Base-by-base conservation (phyloP, 2,797 vertebrate genomes). In the Phylloscopus collybita region DNA sequence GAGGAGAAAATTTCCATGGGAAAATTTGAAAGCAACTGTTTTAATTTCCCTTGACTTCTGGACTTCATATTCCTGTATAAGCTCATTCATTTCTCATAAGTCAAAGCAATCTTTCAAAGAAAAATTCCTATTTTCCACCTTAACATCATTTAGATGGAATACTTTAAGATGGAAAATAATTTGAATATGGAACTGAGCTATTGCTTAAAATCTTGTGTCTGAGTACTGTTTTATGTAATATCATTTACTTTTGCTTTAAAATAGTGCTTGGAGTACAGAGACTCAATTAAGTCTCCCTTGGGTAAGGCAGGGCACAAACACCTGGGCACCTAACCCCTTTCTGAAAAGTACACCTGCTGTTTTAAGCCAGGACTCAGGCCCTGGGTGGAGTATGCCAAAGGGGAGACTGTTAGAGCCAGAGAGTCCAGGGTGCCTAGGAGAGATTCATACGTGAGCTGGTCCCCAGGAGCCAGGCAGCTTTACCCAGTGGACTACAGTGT, bases 331-430 rank as follows among this genome's bases (percentile, higher is more conserved):
- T 78, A 94, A 59, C 29, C 36, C 71, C 34, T 51, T 94, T 86
- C 80, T 69, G 78, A 45, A 51, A 85, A 80, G 83, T 60, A 87
- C 75, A 62, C 69, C 19, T 87, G 42, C 71, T 95, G 62, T 95
- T 95, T 96, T 85, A 87, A 89, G 88, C 73, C 12, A 8, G 74
- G 57, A 83, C 74, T 93, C 78, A 93, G 78, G 13, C 20, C 22
- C n/a, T 32, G 78, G 74, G 50, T 85, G 65, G 69, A 83, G n/a
- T 2, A 1, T 16, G 44, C 21, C 40, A 66, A 80, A 71, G 10
- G 27, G 12, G 38, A 67, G 50, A 85, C n/a, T 25, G 9, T 1
- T 1, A 2, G 71, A 92, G 86, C 23, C 74, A 65, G 5, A 27
- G 62, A 88, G 50, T 10, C 49, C 26, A 36, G 22, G 26, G 27